These are phyloP conservation scores for Neoitamus cyanurus DNA, from an alignment of 2,888 invertebrate species.

Conservation along the genomic window DNA sequence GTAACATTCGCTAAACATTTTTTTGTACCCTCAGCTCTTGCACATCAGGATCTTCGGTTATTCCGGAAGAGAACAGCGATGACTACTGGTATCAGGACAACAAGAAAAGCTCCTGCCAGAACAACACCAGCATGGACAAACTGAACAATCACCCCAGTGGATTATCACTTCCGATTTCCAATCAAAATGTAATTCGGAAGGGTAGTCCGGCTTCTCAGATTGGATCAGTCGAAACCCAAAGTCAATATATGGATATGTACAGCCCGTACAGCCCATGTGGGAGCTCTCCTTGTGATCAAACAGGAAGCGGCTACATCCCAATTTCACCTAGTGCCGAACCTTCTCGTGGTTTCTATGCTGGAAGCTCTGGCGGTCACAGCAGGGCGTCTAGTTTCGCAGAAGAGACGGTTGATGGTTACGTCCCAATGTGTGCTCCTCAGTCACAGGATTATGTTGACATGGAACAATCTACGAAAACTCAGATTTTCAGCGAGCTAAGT, in stretches of 20 bases:
- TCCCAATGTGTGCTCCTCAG: conserved; percentile 74
- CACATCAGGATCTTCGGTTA: conserved; percentile 64
- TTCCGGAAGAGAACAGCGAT: conserved; percentile 74
- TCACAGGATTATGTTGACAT: conserved; percentile 72
- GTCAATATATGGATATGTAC: conserved; percentile 67
- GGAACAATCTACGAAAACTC: conserved; percentile 64
- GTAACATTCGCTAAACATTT: not conserved
- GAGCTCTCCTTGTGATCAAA: conserved; percentile 67
- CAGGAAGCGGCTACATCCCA: conserved; percentile 68
- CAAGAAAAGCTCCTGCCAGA: conserved; percentile 48
- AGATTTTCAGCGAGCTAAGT: conserved; percentile 63
- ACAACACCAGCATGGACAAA: conserved; percentile 49
- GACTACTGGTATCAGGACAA: conserved; percentile 61
- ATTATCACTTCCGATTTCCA: conserved; percentile 45
- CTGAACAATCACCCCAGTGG: conserved; percentile 50
- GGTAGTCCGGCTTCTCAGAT: conserved; percentile 52
- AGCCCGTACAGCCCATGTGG: conserved; percentile 69
- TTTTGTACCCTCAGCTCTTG: conserved; percentile 54
- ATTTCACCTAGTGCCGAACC: conserved; percentile 67
- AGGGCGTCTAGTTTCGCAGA: conserved; percentile 73
- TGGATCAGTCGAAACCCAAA: conserved; percentile 53
- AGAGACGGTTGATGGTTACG: conserved; percentile 70
- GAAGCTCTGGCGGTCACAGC: conserved; percentile 70
- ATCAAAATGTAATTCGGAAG: conserved; percentile 49
- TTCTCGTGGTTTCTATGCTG: conserved; percentile 57